Evolutionary conservation across 2,888 invertebrate genomes (phyloP), one percentile per base, ranked within the genome.

Genomic region (Pardosa pseudoannulata): DNA sequence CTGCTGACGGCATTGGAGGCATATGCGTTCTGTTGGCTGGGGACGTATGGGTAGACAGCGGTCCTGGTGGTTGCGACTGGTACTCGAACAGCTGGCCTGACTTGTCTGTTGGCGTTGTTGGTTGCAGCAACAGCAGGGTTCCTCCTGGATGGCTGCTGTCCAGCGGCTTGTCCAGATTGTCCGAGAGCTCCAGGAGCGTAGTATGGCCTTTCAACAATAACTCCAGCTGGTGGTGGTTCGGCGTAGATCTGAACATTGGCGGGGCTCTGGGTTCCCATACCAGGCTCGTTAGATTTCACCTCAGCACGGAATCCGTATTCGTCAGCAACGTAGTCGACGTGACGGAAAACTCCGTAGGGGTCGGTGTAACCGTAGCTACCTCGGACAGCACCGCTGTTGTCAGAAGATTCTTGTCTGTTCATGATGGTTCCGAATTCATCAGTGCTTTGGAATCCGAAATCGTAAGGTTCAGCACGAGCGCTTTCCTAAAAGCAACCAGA

Each of bases 301-400:
- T 87, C 79, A 19, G 87, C 87, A n/a, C 87, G 68, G 67, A 87
- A 87, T 36, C 87, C 87, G 29, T 36, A 87, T 46, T 87, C 80
- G 31, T 87, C 87, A 36, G 87, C 87, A 1, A 87, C 79, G 36
- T 87, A 87, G 71, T 87, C 87, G 19, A 87, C 87, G 41, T 87
- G 87, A n/a, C 87, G 87, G 80, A 80, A 87, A 36, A 87, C 87
- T n/a, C 87, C 87, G 39, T 74, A 56, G n/a, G 81, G 75, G 32
- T 88, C 88, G 29, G 79, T 79, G 75, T 88, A 88, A n/a, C 86
- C 86, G 46, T 88, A 88, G 70, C 88, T 88, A 11, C 88, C 88
- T 16, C 76, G 75, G 0, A 88, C 88, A n/a, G 81, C 79, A 0
- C 88, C 88, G 7, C 41, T 70, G 46, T 41, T 82, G 71, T 88